Conservation (phyloP, 2,113 vertebrate species). For the Mirza zaza region DNA sequence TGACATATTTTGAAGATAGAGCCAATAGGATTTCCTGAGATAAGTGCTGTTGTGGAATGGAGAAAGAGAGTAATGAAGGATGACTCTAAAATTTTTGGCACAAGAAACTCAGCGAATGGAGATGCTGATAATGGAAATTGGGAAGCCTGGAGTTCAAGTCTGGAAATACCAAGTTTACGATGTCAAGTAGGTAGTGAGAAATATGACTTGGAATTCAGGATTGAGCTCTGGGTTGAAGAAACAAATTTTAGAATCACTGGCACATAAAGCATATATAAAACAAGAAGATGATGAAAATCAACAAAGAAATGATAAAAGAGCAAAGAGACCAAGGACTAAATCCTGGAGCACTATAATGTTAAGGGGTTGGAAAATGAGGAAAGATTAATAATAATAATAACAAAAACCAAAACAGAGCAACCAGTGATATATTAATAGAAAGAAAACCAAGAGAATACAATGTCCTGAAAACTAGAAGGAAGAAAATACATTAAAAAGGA, state of each 20-base stretch:
- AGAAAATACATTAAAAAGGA: neutral
- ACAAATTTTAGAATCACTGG: neutral
- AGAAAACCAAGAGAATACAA: neutral
- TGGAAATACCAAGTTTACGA: neutral
- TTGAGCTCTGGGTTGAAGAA: neutral
- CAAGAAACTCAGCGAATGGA: neutral
- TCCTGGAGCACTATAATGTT: neutral
- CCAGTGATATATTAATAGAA: neutral
- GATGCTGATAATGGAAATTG: neutral
- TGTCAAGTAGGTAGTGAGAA: neutral
- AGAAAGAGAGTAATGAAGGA: neutral
- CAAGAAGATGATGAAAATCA: neutral
- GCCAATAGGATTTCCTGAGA: neutral
- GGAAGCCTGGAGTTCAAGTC: neutral
- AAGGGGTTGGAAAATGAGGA: neutral
- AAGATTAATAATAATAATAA: neutral
- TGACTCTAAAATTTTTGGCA: neutral
- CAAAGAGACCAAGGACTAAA: neutral
- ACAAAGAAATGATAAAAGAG: neutral
- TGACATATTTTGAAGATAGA: neutral
- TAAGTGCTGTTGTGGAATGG: neutral
- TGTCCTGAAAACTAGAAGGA: neutral
- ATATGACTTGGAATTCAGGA: neutral
- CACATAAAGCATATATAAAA: neutral
- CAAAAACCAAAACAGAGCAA: neutral